Conservation (phyloP, 2,113 vertebrate genomes). For the Microtus ochrogaster region DNA sequence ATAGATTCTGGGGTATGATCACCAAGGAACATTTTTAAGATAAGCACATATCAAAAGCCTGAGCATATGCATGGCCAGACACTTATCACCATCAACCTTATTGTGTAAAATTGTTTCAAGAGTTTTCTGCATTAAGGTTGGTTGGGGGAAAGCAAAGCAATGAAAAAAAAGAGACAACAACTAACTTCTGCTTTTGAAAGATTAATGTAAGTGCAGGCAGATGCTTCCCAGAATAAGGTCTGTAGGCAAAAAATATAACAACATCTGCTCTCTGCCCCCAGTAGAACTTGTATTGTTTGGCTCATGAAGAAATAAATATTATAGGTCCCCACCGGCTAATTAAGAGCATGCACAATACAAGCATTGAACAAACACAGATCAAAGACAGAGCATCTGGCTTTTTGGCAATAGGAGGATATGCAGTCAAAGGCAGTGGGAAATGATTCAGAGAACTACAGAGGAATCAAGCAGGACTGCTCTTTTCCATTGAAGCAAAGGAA, state of each 20-base stretch:
- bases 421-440: slow-evolving; percentile 18
- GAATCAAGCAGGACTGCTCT: neutral
- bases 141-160: neutral
- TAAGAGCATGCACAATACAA: slow-evolving; percentile 53
- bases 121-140: neutral
- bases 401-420: slow-evolving; percentile 48
- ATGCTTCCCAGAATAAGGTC: slow-evolving; percentile 28
- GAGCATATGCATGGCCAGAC: neutral
- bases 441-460: slow-evolving; percentile 33
- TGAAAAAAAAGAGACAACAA: neutral
- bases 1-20: neutral
- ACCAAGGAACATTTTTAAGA: neutral
- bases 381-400: slow-evolving; percentile 71
- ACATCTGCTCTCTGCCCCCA: neutral
- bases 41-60: neutral
- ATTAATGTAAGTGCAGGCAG: slow-evolving; percentile 42
- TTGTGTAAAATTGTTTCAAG: slow-evolving; percentile 7
- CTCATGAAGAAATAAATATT: slow-evolving; percentile 72
- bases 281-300: slow-evolving; percentile 61
- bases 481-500: neutral
- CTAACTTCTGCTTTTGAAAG: slow-evolving; percentile 1
- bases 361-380: slow-evolving; percentile 57
- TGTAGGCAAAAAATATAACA: slow-evolving; percentile 62
- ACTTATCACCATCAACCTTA: neutral
- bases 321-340: slow-evolving; percentile 69